Conservation (phyloP, 2,888 invertebrate species). For the Eristalis tenax region DNA sequence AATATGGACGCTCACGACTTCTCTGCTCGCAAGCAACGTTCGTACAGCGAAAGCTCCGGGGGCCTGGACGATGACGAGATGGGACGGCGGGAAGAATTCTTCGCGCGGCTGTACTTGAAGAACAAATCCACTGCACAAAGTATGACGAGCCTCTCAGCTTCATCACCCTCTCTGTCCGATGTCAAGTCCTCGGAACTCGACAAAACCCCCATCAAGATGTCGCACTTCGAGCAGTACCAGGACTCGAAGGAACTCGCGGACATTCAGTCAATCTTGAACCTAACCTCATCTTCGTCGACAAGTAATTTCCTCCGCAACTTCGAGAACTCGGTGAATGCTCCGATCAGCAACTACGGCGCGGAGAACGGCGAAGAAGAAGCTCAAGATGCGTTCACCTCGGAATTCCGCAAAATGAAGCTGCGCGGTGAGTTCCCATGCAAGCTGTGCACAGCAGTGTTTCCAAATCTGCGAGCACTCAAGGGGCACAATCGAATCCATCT, state of each 20-base stretch:
- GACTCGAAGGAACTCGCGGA: conserved; percentile 90
- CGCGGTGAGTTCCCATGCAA: conserved; percentile 95
- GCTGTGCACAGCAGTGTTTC: conserved; percentile 93
- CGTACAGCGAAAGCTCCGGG: conserved; percentile 71
- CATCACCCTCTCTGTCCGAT: conserved; percentile 72
- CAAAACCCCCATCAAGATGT: conserved; percentile 71
- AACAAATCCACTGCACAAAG: conserved; percentile 83
- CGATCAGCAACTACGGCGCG: conserved; percentile 80
- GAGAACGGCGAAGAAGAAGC: conserved; percentile 86
- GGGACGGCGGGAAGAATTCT: conserved; percentile 87
- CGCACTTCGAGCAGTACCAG: conserved; percentile 81
- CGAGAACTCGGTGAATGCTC: conserved; percentile 81
- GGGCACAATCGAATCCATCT: conserved; percentile 94
- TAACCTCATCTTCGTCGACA: conserved; percentile 85
- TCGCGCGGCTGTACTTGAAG: conserved; percentile 89
- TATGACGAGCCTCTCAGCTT: conserved; percentile 70
- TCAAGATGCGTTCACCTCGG: conserved; percentile 91
- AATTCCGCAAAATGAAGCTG: conserved; percentile 93
- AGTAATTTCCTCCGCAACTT: conserved; percentile 86
- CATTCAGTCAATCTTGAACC: conserved; percentile 91
- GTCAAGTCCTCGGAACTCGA: conserved; percentile 75
- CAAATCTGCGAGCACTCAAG: conserved; percentile 93
- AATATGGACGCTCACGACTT: conserved; percentile 67
- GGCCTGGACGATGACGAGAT: conserved; percentile 67
- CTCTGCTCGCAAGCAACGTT: conserved; percentile 72